Base-by-base conservation (phyloP, 2,888 invertebrate species). In the Gortyna flavago region DNA sequence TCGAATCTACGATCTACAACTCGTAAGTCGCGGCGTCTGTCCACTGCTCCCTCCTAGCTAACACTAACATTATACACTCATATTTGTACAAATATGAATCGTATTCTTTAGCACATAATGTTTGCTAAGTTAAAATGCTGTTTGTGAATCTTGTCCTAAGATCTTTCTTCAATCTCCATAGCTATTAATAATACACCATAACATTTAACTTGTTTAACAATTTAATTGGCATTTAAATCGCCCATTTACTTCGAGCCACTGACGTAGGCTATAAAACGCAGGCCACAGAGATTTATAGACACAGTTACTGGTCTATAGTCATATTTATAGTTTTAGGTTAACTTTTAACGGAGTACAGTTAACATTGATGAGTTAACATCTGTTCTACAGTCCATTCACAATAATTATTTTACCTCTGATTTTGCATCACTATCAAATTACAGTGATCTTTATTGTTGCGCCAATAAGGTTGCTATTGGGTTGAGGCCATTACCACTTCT, bases 241-340 rank as follows among this genome's bases (percentile, higher is more conserved):
- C 0, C 25, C 35, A 61, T 41, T 67, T 32, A 35, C 38, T 75
- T 21, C 70, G 32, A 13, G 25, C 48, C n/a, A 32, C 29, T 75
- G 75, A 75, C 57, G 32, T 29, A 25, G 35, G 70, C 80, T 32
- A 80, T 80, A 75, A 80, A 80, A 75, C 54, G 70, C 80, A 80
- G 79, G 16, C 61, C 38, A 18, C n/a, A 7, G 2, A 29, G 74
- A 79, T 74, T 69, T 59, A 74, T 65, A 25, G 51, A 35, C 54
- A 51, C 62, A 18, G 68, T 64, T 25, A 44, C 41, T 25, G 32
- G 9, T 59, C 44, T 41, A n/a, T 32, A 66, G 2, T 57, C 0
- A 5, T 35, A 35, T 41, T 21, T 32, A 74, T 44, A 18, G 2
- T 3, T 32, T 29, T 25, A 44, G 18, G 29, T 66, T 59, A 18